Evolutionary conservation across 1,140 invertebrate genomes (phyloP), one percentile per base, ranked within the genome.

Genomic region (Solenopsis fugax): DNA sequence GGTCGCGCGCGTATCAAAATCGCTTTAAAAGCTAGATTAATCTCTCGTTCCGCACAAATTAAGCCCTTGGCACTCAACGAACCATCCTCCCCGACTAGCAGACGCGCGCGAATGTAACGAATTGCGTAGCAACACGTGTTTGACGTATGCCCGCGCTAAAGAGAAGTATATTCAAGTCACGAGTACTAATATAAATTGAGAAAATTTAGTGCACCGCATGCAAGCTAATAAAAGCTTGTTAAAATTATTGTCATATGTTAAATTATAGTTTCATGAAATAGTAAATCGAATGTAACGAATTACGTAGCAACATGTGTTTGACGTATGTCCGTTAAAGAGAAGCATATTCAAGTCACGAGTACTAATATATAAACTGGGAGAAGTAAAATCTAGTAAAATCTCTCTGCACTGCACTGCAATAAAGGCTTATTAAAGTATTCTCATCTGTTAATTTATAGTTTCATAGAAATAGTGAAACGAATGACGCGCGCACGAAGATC

Each of bases 41-140:
- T 84, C 41, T 84, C 80, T 21, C 54, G 56, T 84, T 73, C 54
- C 41, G 54, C 54, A 21, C 69, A 75, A 84, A 84, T 82, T 73
- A 69, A 69, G 48, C 48, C 34, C 77, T 80, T 58, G 52, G 67
- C 80, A 73, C 67, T 82, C 67, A 18, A n/a, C 78, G 52, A 72
- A 48, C 65, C 24, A 7, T 71, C 29, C 62, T 69, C 45, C 45
- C 16, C 54, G 67, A 21, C 52, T 13, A 82, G 67, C 67, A 41
- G 41, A 72, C 29, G 67, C 37, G 50, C 37, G 41, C 37, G 7
- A 84, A 75, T 18, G 41, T 73, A 62, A 84, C 69, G 24, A 62
- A 75, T 84, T 75, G 41, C 80, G 24, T 73, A 60, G 54, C 80
- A 73, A 84, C 80, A 84, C 69, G 69, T 84, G 69, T 50, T 60